Conservation (phyloP, 92 coral and sea anemone genomes). For the Bergia puertoricense region DNA sequence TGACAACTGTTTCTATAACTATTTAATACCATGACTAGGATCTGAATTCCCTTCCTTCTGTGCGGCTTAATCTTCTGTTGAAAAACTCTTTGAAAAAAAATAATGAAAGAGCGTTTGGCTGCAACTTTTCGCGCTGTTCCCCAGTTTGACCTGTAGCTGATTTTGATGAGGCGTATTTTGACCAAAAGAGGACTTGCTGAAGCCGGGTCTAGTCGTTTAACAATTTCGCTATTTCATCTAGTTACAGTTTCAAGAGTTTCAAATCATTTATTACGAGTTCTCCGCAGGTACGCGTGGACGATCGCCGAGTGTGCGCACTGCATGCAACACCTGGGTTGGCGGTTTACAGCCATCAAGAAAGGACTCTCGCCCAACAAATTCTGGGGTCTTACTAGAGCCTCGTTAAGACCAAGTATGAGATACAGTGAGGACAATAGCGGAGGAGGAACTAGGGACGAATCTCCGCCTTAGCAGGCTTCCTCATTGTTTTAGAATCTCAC, state of each 20-base stretch:
- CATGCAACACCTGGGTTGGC: conserved; percentile 91
- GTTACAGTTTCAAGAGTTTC: too few relatives aligned
- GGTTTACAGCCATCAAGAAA: conserved; percentile 91
- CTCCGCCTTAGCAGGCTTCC: conserved; percentile 2
- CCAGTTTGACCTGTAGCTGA: neutral
- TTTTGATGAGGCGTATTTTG: too few relatives aligned
- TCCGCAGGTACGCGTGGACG: conserved; percentile 93
- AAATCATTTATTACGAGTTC: neutral
- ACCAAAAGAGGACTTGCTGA: neutral
- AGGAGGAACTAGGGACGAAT: neutral
- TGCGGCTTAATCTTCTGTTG: too few relatives aligned
- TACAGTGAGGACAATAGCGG: conserved; percentile 53
- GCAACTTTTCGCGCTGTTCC: neutral
- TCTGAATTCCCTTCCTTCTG: too few relatives aligned
- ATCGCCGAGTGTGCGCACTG: conserved; percentile 97
- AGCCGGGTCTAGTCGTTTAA: neutral
- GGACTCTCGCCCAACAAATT: conserved; percentile 88
- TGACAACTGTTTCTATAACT: too few relatives aligned
- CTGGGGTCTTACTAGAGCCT: conserved; percentile 97
- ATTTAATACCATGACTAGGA: too few relatives aligned
- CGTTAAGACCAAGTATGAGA: conserved; percentile 84
- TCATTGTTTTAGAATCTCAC: neutral
- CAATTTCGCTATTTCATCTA: neutral
- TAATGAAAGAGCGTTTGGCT: neutral
- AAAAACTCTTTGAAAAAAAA: too few relatives aligned